Base-by-base conservation (phyloP, 30 jellyfish, hydroid and myxozoan genomes). In the Aurelia aurita complex sp. Pacific region DNA sequence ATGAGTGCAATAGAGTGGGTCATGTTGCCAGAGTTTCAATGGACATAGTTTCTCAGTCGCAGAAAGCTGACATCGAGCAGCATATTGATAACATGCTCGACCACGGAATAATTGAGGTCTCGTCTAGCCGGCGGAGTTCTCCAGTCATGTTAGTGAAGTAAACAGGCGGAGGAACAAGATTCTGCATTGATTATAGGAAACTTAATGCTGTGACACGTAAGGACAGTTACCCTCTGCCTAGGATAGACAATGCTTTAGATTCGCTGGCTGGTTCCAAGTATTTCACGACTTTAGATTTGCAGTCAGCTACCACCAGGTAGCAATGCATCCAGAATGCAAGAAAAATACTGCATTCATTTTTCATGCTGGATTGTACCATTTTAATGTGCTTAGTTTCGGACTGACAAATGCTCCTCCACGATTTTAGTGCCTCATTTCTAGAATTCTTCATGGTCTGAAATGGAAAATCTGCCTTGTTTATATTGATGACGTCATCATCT, bases 401-500 rank as follows among this genome's bases (percentile, higher is more conserved):
- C 35, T 67, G 63, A 67, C 86, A 13, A 81, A 81, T 57, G 91
- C 91, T 57, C 87, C 91, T 4, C 52, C 76, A 14, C 43, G 40
- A 17, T 81, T 81, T 17, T 88, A 85, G 46, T 76, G 95, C 16
- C 60, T 76, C 4, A 85, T 85, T 86, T 16, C 86, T 5, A 40
- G 59, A 10, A 64, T 85, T 32, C 83, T 85, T 10, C 63, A 64
- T 13, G 8, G 18, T 53, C 29, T 23, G 29, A 23, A 23, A 23
- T 23, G 29, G 29, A 23, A 23, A 23, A 23, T 23, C 29, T 23
- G 80, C 35, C 76, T 67, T 14, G 50, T 83, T 9, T 83, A 83
- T 92, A n/a, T 85, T 36, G 95, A 85, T 64, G 94, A 85, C 46
- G 60, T 77, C 61, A 85, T 79, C 33, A 52, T 85, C 16, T 85